Conservation (phyloP, 2,113 vertebrate genomes). For the Uria aalge region DNA sequence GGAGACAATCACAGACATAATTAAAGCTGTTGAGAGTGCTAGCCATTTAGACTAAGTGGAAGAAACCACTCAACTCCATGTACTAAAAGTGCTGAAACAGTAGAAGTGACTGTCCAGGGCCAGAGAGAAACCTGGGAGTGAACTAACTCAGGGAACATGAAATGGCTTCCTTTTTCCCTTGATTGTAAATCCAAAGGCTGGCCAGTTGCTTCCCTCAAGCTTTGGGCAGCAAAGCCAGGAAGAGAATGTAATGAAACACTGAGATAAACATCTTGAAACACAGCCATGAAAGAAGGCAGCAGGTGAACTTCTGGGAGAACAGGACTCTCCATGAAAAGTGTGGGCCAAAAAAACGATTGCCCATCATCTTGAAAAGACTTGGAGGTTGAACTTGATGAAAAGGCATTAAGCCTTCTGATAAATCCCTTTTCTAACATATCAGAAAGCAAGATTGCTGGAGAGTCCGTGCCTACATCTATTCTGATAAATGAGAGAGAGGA, state of each 20-base stretch:
- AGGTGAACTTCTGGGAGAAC: not conserved
- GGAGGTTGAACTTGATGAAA: not conserved
- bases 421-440: not conserved
- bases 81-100: not conserved
- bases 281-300: not conserved
- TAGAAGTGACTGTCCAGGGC: not conserved
- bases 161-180: not conserved
- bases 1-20: not conserved
- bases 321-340: not conserved
- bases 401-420: not conserved
- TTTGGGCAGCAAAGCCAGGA: not conserved
- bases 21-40: not conserved
- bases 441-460: not conserved
- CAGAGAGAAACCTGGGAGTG: not conserved
- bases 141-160: not conserved
- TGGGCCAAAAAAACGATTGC: fast-evolving
- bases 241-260: not conserved
- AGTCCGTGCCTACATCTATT: not conserved
- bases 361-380: not conserved
- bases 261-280: not conserved
- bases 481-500: not conserved
- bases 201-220: not conserved
- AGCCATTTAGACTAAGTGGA: not conserved
- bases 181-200: not conserved
- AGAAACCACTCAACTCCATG: not conserved